Evolutionary conservation across 2,888 invertebrate species (phyloP).

Genomic region (Cetonia aurata): DNA sequence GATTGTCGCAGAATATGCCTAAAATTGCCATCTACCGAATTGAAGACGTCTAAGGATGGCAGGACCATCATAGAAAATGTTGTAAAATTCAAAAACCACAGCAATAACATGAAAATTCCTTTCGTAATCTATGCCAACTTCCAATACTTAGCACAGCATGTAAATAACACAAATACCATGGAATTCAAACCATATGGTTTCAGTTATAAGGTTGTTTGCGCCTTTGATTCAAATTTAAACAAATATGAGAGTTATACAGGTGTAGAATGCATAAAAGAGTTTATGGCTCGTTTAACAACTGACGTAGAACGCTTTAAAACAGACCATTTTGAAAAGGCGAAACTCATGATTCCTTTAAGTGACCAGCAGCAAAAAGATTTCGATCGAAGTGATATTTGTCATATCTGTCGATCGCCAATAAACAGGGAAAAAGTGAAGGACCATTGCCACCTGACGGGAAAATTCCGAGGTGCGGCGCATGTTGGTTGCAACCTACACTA

Average conservation of each 20-base stretch:
- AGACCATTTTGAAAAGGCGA: neutral
- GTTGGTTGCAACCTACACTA: too few species aligned
- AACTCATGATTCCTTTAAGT: conserved; percentile 3
- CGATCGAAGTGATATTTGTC: conserved; percentile 11
- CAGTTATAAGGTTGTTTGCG: neutral
- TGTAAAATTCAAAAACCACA: conserved; percentile 36
- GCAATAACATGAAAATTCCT: conserved; percentile 37
- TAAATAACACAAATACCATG: neutral
- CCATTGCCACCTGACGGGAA: conserved; percentile 48
- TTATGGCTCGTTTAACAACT: conserved; percentile 5
- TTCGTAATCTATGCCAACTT: conserved; percentile 24
- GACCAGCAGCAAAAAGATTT: neutral
- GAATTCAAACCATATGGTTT: conserved; percentile 32
- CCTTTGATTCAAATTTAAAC: conserved; percentile 40
- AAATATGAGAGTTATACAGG: conserved; percentile 38
- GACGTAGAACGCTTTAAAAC: conserved; percentile 38
- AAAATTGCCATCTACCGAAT: neutral
- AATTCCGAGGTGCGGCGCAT: neutral
- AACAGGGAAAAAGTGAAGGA: conserved; percentile 42
- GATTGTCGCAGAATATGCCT: neutral
- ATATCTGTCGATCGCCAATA: conserved; percentile 27
- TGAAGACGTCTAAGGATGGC: neutral
- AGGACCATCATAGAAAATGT: neutral
- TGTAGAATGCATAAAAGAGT: conserved; percentile 39
- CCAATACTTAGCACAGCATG: too few species aligned